A percentile compares a stretch with the other conserved stretches of the same genome.
Conservation (phyloP, 1,140 invertebrate genomes). For the Aphelenchoides fujianensis region DNA sequence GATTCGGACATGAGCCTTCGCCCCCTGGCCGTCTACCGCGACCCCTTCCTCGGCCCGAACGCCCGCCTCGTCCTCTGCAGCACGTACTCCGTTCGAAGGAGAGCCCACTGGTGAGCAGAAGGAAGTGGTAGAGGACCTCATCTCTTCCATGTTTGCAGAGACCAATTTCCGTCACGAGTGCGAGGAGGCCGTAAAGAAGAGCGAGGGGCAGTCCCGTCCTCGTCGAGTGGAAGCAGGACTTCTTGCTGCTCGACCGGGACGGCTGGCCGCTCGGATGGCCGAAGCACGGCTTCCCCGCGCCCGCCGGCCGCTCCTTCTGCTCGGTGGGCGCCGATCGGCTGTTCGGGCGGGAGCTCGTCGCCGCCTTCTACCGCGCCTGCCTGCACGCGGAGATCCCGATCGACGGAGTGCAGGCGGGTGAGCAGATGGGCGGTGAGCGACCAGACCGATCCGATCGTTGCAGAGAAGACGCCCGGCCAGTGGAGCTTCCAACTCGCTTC, state of each 20-base stretch:
- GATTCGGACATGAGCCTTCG: slow-evolving; percentile 80
- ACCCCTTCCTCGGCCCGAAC: slow-evolving; percentile 83
- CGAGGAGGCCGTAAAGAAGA: slow-evolving; percentile 71
- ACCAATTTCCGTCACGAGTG: slow-evolving; percentile 76
- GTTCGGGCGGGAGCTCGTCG: slow-evolving; percentile 83
- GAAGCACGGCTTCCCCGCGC: slow-evolving; percentile 83
- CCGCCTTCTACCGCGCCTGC: slow-evolving; percentile 73
- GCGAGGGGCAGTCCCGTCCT: slow-evolving; percentile 83
- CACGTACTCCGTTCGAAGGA: slow-evolving; percentile 72
- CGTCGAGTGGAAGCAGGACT: slow-evolving; percentile 87
- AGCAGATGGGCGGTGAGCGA: neutral
- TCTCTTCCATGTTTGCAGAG: slow-evolving; percentile 49
- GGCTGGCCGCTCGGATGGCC: slow-evolving; percentile 84
- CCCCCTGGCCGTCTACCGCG: slow-evolving; percentile 83
- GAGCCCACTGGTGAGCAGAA: slow-evolving; percentile 69
- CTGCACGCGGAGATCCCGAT: slow-evolving; percentile 86
- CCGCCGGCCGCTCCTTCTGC: slow-evolving; percentile 78
- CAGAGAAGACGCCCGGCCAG: slow-evolving; percentile 34
- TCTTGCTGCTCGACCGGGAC: slow-evolving; percentile 81
- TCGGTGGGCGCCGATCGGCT: slow-evolving; percentile 88
- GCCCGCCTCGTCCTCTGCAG: slow-evolving; percentile 87
- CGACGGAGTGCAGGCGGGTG: slow-evolving; percentile 86
- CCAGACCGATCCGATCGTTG: neutral
- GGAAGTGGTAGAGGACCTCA: slow-evolving; percentile 2
- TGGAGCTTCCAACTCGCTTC: slow-evolving; percentile 66